Evolutionary conservation across 2,888 invertebrate genomes (phyloP), one percentile per base, ranked within the genome.

Genomic region (Phorcus lineatus): DNA sequence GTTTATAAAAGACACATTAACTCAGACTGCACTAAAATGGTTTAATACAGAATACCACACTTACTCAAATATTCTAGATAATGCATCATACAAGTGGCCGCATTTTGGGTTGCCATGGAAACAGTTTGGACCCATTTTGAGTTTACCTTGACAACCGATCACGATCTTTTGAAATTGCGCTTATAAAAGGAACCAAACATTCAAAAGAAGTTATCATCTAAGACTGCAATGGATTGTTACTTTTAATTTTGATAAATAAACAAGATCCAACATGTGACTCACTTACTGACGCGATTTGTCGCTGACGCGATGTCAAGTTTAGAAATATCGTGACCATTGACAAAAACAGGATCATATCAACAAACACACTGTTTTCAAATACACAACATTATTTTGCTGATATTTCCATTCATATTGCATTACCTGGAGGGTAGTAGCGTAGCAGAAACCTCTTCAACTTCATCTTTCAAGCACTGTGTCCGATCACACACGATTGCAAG

Each of bases 401-500:
- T 16, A 16, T 62, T 24, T 62, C 13, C 24, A 62, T 0, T 28
- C 16, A 62, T 16, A 24, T 62, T 62, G 4, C 62, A 24, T 22
- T 86, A 92, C 93, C 93, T 86, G 93, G 93, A 57, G 93, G 93
- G 84, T 93, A 93, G 85, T 93, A 93, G 47, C 93, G 89, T 40
- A 93, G 84, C 13, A 93, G 85, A 89, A 93, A 93, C 79, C 93
- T 85, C 83, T 93, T 93, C 74, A 93, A 86, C 84, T 92, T 92
- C 93, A 93, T 93, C 66, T 80, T 88, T 81, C 57, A 19, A 36
- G 47, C 36, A 36, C 78, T 75, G 80, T 80, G 77, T 80, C 83
- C 80, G 47, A 47, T 47, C 1, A 47, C 47, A 11, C 47, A 47
- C 47, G 7, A 13, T 13, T 47, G 86, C 79, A 81, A 80, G 80